phyloP scores from a whole-genome alignment of 2,113 vertebrate genomes.

The Accipiter cooperii region DNA sequence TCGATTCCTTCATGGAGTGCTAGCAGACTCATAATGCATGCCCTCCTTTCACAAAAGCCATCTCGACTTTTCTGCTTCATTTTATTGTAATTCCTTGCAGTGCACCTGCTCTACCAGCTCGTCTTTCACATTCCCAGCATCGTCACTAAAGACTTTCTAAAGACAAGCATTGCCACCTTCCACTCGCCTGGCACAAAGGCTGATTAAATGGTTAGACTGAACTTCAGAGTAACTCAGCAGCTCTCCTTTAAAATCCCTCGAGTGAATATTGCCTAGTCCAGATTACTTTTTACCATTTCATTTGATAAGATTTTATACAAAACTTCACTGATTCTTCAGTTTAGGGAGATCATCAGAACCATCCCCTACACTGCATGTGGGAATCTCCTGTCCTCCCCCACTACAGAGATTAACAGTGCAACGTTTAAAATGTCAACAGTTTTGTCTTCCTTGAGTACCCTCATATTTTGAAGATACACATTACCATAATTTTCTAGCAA shows the following conservation, averaged over 20 bases:
- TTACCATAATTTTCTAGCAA: neutral
- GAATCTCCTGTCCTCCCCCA: neutral
- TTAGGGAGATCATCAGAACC: neutral
- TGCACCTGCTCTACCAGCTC: neutral
- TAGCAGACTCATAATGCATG: neutral
- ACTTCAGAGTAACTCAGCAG: neutral
- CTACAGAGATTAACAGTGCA: neutral
- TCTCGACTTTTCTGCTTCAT: neutral
- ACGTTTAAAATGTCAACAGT: neutral
- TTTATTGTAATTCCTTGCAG: neutral
- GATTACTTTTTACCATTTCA: neutral
- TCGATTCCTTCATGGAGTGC: accelerated
- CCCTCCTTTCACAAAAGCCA: neutral
- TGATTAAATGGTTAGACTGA: neutral
- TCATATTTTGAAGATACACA: neutral
- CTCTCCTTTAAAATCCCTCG: neutral
- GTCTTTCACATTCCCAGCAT: neutral
- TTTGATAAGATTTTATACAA: neutral
- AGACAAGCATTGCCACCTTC: neutral
- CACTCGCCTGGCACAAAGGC: neutral
- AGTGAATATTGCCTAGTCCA: neutral
- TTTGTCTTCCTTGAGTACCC: neutral
- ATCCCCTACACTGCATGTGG: neutral
- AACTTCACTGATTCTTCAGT: neutral
- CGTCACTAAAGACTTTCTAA: neutral